Evolutionary conservation across 1,140 invertebrate genomes (phyloP), one percentile per base, ranked within the genome.

Genomic region (Tetragnatha versicolor): DNA sequence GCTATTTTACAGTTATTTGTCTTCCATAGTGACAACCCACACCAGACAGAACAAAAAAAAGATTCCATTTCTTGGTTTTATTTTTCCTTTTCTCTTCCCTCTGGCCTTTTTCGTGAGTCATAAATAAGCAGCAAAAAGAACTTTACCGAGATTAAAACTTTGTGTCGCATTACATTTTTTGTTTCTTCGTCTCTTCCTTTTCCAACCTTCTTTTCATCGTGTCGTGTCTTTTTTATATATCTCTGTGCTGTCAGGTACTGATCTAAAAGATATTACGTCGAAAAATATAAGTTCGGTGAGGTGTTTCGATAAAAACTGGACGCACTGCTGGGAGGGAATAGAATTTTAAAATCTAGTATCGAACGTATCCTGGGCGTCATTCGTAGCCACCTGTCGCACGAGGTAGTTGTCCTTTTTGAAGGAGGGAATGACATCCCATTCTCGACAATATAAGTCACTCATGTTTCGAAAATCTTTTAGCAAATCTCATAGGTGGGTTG

Each of bases 1-100:
- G 69, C 69, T 73, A 73, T 73, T 73, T 73, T 73, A 20, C 69
- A 73, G 69, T 73, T 73, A 73, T 73, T 73, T 73, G 69, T 73
- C 69, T 73, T 73, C 35, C 53, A 42, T 22, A 27, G 37, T 73
- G 69, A 73, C 69, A 60, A 37, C 53, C 31, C 20, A 14, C 35
- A 12, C 20, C 22, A 42, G 27, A 33, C 7, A 51, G 27, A 68
- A 42, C 17, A 42, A 42, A 58, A 9, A 58, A 29, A 53, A 53
- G 9, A 53, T n/a, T 53, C 7, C 25, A 17, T 53, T 53, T n/a
- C 33, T 29, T 12, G 27, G 27, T 31, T 27, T 12, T 29, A 9
- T 58, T 58, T n/a, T n/a, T 58, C 20, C 27, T n/a, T 51, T 20
- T 25, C n/a, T 25, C 1, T 20, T 25, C 49, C n/a, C n/a, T 10